These are phyloP conservation scores for Geotria australis DNA, from an alignment of 2,797 vertebrate genomes.

Conservation along the genomic window DNA sequence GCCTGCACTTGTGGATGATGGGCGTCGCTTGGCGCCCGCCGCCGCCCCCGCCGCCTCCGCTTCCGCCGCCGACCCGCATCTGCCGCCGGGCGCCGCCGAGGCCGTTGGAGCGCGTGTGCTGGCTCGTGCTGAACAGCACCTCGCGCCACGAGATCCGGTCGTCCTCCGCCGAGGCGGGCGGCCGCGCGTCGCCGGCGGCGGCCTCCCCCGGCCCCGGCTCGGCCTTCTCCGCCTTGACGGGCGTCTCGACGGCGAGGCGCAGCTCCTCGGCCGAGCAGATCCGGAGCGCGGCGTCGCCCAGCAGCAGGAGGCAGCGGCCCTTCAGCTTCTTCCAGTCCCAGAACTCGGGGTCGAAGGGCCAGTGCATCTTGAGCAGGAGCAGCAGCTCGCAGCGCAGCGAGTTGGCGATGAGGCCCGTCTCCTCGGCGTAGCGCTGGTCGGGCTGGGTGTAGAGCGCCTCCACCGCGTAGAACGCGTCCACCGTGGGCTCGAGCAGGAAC, in stretches of 20 bases:
- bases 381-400: slow-evolving; percentile 81
- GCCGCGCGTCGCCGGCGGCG: slow-evolving; percentile 8
- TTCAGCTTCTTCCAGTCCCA: slow-evolving; percentile 99
- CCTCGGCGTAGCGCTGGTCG: slow-evolving; percentile 77
- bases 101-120: background rate
- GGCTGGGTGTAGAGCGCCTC: slow-evolving; percentile 60
- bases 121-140: background rate
- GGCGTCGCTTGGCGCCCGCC: background rate
- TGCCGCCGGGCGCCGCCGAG: no score
- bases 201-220: slow-evolving; percentile 16
- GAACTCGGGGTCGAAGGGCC: slow-evolving; percentile 94
- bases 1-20: slow-evolving; percentile 19
- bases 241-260: slow-evolving; percentile 8
- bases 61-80: no score
- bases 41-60: no score
- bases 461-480: slow-evolving; percentile 34
- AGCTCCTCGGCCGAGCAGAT: background rate
- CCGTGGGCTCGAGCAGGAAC: slow-evolving; percentile 46
- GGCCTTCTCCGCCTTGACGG: slow-evolving; percentile 26
- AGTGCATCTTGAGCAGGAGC: slow-evolving; percentile 66
- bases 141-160: background rate
- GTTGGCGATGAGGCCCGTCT: slow-evolving; percentile 56
- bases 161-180: background rate
- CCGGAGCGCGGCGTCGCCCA: slow-evolving; percentile 16
- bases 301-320: slow-evolving; percentile 39